A percentile compares a stretch with the other conserved stretches of the same genome.
Evolutionary conservation across 1,140 invertebrate genomes (phyloP).

Genomic region (Zeugodacus cucurbitae): DNA sequence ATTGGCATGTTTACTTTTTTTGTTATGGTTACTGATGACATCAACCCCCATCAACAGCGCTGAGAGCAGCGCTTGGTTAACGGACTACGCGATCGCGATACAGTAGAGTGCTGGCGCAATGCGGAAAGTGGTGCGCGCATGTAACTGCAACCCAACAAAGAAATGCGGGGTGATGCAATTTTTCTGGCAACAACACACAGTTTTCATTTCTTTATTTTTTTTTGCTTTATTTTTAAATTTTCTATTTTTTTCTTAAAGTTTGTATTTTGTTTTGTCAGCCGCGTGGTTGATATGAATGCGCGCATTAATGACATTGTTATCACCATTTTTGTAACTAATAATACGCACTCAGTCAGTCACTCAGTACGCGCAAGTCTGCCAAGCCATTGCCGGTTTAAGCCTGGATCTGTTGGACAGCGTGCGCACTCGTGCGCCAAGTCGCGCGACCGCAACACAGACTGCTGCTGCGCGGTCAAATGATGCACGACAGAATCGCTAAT

Average conservation of each 20-base stretch:
- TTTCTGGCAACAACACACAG: not conserved
- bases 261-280: not conserved
- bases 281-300: conserved; percentile 10
- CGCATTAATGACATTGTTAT: conserved; percentile 36
- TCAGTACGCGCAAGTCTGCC: not conserved
- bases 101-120: not conserved
- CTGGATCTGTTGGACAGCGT: not conserved
- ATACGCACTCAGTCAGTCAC: conserved; percentile 4
- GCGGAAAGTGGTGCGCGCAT: not conserved
- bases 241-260: no score
- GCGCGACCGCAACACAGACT: not conserved
- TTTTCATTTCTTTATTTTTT: not conserved
- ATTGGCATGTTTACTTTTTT: not conserved
- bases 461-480: not conserved
- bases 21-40: not conserved
- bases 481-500: conserved; percentile 1
- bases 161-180: not conserved
- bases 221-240: not conserved
- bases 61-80: not conserved
- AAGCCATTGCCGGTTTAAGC: no score
- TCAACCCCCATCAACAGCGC: conserved; percentile 34
- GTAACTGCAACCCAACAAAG: not conserved
- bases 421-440: not conserved
- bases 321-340: conserved; percentile 35
- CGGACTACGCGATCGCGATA: not conserved